Conservation (phyloP, 1,140 invertebrate genomes). For the Lethrus apterus region DNA sequence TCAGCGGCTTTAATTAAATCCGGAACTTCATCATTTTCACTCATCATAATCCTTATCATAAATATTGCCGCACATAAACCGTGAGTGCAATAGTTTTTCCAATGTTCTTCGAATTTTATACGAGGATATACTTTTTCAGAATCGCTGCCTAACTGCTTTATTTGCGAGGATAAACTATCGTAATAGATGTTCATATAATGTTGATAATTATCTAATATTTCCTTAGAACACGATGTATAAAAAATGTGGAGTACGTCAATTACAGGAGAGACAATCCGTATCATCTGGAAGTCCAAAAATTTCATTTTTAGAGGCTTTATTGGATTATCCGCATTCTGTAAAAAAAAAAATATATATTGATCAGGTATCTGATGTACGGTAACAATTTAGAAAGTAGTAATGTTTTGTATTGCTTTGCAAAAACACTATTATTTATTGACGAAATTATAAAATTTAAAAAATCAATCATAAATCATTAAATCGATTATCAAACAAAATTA, state of each 20-base stretch:
- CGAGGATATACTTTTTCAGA: slow-evolving; percentile 42
- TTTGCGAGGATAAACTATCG: slow-evolving; percentile 39
- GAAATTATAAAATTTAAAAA: too few relatives aligned
- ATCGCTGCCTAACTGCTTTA: slow-evolving; percentile 39
- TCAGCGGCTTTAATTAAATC: background rate
- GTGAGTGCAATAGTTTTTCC: background rate
- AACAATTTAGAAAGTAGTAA: too few relatives aligned
- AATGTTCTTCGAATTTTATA: background rate
- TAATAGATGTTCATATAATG: slow-evolving; percentile 48
- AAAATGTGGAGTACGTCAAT: slow-evolving; percentile 52
- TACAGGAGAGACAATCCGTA: slow-evolving; percentile 48
- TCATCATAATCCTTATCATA: slow-evolving; percentile 1
- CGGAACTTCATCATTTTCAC: background rate
- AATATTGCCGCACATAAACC: background rate
- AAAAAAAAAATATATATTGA: too few relatives aligned
- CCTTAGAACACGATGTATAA: slow-evolving; percentile 46
- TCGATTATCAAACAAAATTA: too few relatives aligned
- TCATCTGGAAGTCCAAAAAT: slow-evolving; percentile 51
- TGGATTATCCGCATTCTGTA: too few relatives aligned
- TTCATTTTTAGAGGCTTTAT: slow-evolving; percentile 41
- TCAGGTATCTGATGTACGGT: too few relatives aligned
- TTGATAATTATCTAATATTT: slow-evolving; percentile 42
- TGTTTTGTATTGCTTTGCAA: too few relatives aligned
- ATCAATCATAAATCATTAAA: too few relatives aligned
- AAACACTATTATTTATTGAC: too few relatives aligned